Conservation (phyloP, 2,797 vertebrate species). For the Huso huso region DNA sequence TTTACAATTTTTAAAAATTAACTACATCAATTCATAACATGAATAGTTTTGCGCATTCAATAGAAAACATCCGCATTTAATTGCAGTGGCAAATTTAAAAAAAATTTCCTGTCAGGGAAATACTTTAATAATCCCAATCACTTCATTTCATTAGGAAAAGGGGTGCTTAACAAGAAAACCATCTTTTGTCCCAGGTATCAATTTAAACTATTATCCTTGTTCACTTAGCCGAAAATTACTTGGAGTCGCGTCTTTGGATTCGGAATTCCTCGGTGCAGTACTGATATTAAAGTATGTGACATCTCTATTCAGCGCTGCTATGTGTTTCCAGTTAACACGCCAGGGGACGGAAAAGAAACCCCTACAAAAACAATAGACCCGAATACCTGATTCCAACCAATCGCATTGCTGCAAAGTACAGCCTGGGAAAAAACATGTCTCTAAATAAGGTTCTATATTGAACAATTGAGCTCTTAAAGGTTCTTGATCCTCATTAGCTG, state of each 20-base stretch:
- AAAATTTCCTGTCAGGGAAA: background rate
- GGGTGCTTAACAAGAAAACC: background rate
- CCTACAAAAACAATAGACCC: background rate
- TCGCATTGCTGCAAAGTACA: conserved; percentile 1
- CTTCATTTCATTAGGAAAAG: background rate
- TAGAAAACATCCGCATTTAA: background rate
- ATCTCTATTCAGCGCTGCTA: conserved; percentile 15
- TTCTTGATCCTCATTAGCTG: too few species aligned
- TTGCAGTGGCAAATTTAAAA: background rate
- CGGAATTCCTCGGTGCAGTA: conserved; percentile 19
- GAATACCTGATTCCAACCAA: conserved; percentile 20
- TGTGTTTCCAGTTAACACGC: conserved; percentile 19
- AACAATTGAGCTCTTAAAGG: too few species aligned
- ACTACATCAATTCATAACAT: too few species aligned
- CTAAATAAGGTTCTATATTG: too few species aligned
- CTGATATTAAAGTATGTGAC: conserved; percentile 17
- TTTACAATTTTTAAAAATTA: too few species aligned
- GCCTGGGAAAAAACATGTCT: conserved; percentile 7
- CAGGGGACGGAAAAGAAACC: conserved; percentile 11
- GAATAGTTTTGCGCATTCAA: too few species aligned
- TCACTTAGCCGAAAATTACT: conserved; percentile 21
- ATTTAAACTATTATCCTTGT: conserved; percentile 24
- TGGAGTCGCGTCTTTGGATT: conserved; percentile 10
- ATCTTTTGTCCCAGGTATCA: conserved; percentile 13
- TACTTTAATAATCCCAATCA: background rate